Base-by-base conservation (phyloP, 2,113 vertebrate genomes). In the Lepus timidus region DNA sequence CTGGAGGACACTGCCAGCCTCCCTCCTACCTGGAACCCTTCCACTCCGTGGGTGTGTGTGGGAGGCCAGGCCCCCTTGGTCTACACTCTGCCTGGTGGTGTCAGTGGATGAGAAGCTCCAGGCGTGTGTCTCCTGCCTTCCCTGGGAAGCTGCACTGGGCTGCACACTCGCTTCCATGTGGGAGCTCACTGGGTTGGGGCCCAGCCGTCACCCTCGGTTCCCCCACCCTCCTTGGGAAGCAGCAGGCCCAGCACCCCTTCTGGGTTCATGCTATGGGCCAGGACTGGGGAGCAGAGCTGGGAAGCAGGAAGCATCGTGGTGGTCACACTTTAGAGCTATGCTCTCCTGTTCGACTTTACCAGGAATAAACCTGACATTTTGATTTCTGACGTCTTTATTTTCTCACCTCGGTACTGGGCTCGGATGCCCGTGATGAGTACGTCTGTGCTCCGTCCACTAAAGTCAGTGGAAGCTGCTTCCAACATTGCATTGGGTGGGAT, bases 41-140 rank as follows among this genome's bases (percentile, higher is more conserved):
- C n/a, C 10, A 36, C 55, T 62, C 64, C 39, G 29, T 9, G 86
- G 9, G 22, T 2, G 1, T 2, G 1, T 51, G 9, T 51, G 23
- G 51, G 23, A 39, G 31, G 9, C 55, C 36, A 12, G 68, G 2
- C 62, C 33, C 6, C 4, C 5, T 0, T 9, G 29, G 22, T 8
- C 67, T 22, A 1, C 73, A 51, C 73, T 68, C 29, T 51, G 4
- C 14, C 27, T 0, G 1, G 44, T 22, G 52, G 22, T 2, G 0
- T 23, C 44, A 33, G 9, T 23, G 44, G 22, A 2, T 44, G 22
- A 23, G 84, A 91, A 88, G 52, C 58, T 52, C 22, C n/a, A 20
- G 29, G 16, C 16, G 9, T 10, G 22, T 14, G 31, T 36, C 14
- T 55, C 17, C 31, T 36, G 29, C 23, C 52, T 44, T 73, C 14